A percentile compares a stretch with the other conserved stretches of the same genome.
Evolutionary conservation across 2,888 invertebrate genomes (phyloP).

Genomic region (Stegophylla sp.): DNA sequence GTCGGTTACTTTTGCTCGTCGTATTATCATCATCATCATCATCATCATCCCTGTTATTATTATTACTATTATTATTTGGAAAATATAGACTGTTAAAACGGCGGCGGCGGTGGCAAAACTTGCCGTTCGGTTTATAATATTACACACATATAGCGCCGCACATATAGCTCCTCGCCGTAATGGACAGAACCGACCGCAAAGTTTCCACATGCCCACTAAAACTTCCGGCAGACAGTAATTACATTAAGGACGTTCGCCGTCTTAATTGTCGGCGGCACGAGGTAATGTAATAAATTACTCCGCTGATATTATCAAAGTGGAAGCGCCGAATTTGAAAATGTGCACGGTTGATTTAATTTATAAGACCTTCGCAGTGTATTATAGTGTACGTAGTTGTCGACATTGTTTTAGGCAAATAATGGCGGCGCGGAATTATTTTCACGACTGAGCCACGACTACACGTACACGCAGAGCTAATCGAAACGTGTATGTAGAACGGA

Average conservation of each 20-base stretch:
- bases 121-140: conserved; percentile 19
- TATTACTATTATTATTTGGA: no score
- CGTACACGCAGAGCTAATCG: no score
- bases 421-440: background rate
- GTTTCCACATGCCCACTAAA: conserved; percentile 24
- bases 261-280: conserved; percentile 30
- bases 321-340: conserved; percentile 20
- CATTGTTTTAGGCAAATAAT: background rate
- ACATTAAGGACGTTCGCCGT: conserved; percentile 38
- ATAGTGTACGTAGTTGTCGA: background rate
- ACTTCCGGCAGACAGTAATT: conserved; percentile 41
- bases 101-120: background rate
- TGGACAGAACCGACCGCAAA: conserved; percentile 33
- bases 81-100: conserved; percentile 7
- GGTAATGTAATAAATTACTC: conserved; percentile 31
- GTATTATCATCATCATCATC: no score
- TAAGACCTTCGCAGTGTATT: no score
- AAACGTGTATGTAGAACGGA: no score
- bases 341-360: conserved; percentile 5
- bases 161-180: no score
- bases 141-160: conserved; percentile 19
- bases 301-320: conserved; percentile 9
- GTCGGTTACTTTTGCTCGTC: no score
- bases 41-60: no score
- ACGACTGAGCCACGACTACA: background rate